Percentiles rank a stretch among this genome's conserved stretches.
Conservation (phyloP, 2,113 vertebrate species). For the Triplophysa tibetana region DNA sequence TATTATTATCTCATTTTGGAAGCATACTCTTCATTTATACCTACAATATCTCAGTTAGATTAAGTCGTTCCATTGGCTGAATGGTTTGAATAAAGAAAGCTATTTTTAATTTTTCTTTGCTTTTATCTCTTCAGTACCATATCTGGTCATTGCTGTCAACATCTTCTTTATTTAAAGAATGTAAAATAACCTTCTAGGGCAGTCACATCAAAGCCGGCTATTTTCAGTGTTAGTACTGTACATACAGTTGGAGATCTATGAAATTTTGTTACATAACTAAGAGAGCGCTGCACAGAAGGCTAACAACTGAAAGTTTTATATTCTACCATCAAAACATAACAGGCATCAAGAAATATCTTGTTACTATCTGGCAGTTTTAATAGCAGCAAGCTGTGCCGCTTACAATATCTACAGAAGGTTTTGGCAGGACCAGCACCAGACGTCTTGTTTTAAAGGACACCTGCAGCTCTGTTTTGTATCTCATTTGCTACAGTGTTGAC, state of each 20-base stretch:
- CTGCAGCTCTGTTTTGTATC: slow-evolving; percentile 56
- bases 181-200: slow-evolving; percentile 1
- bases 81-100: background rate
- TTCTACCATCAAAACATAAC: background rate
- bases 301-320: background rate
- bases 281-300: background rate
- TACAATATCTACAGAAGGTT: slow-evolving; percentile 23
- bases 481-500: slow-evolving; percentile 60
- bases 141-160: slow-evolving; percentile 3
- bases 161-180: slow-evolving; percentile 18
- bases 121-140: slow-evolving; percentile 12
- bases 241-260: background rate
- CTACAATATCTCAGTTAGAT: slow-evolving; percentile 35
- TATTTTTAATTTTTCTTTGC: slow-evolving; percentile 13
- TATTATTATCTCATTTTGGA: no score
- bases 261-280: slow-evolving; percentile 11
- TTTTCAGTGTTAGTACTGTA: slow-evolving; percentile 1
- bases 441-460: slow-evolving; percentile 50
- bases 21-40: slow-evolving; percentile 56
- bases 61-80: slow-evolving; percentile 2
- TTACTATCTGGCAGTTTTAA: slow-evolving; percentile 22
- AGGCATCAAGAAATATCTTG: background rate
- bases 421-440: slow-evolving; percentile 12
- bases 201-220: slow-evolving; percentile 8
- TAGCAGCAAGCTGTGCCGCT: slow-evolving; percentile 15